Evolutionary conservation across 2,797 vertebrate species (phyloP), one percentile per base, ranked within the genome.

Genomic region (Acestrorhynchus altus): DNA sequence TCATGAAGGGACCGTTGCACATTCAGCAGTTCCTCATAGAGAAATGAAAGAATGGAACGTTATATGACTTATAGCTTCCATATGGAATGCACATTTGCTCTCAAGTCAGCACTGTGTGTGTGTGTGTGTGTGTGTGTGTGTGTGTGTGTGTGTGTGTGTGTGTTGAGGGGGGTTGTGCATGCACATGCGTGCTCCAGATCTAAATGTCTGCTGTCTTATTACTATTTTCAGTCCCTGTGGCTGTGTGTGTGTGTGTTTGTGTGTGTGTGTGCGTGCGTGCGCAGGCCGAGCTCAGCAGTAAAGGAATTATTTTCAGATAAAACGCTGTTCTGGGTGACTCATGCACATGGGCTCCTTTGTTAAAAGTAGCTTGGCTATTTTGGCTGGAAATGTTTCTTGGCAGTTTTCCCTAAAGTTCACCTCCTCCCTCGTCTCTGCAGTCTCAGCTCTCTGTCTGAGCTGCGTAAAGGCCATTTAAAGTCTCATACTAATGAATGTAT

Each of bases 361-460:
- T 67, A 69, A 81, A 89, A 89, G 86, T 83, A 86, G 87, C 88
- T 90, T 84, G 86, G 91, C 90, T 80, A 86, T 86, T 80, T 86
- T 76, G 85, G 84, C 92, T 91, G 88, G 90, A 90, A 84, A 89
- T 90, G 87, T 90, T 90, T 87, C 85, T 90, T 91, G 90, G 89
- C 90, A 86, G 87, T 91, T 84, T 88, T 90, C 88, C 90, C 90
- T 83, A 49, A 80, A 80, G 83, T 78, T 77, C 78, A 70, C 75
- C 80, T 74, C 72, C 83, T 79, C 77, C 12, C 82, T 66, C 78
- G 79, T 72, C 77, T 66, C 69, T 63, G 72, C 69, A 47, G 72
- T 47, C 60, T 52, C 70, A 56, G 81, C 82, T 84, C 86, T 84
- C 68, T 87, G 63, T 74, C 86, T 77, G 85, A 87, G 85, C 86